Evolutionary conservation across 2,888 invertebrate genomes (phyloP), one percentile per base, ranked within the genome.

Genomic region (Nomada lathburiana): DNA sequence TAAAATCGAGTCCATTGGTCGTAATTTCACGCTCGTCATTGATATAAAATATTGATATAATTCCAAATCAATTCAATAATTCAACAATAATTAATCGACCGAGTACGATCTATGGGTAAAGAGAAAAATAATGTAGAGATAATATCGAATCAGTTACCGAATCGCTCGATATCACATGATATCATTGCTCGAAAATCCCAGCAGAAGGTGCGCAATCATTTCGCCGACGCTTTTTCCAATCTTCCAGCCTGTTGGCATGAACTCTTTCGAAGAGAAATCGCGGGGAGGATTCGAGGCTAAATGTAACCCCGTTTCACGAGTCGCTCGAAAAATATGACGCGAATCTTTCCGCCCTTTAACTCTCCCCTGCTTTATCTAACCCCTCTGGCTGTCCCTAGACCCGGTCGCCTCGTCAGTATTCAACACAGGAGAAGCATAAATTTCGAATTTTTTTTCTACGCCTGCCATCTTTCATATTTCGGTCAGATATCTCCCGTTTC

Each of bases 401-500:
- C n/a, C 7, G 44, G 42, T 36, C 23, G 47, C 53, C 72, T 78
- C 78, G 72, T 80, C 75, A 70, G 82, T 80, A 80, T 80, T 80
- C 80, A 79, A 79, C 74, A 26, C 75, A 18, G 75, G 52, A 50
- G 59, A 18, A 59, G 53, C 81, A 81, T 79, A 79, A 81, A 79
- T 81, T 79, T 69, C 50, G 64, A 74, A 70, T 79, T 52, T 79
- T 79, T 79, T 79, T 70, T 26, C 13, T 42, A 53, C 53, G 11
- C 13, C 42, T 42, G n/a, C 69, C 64, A 53, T 60, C 76, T 70
- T 36, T 13, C 68, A 52, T n/a, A 20, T 62, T 50, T 76, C 80
- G 76, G 76, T 64, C 76, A 76, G 65, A 76, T 65, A 65, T 79
- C 57, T 65, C 73, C 63, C 64, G 59, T 63, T 53, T 9, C 52